These are phyloP conservation scores for Cardiocondyla obscurior DNA, from an alignment of 1,140 invertebrate species.

Conservation along the genomic window DNA sequence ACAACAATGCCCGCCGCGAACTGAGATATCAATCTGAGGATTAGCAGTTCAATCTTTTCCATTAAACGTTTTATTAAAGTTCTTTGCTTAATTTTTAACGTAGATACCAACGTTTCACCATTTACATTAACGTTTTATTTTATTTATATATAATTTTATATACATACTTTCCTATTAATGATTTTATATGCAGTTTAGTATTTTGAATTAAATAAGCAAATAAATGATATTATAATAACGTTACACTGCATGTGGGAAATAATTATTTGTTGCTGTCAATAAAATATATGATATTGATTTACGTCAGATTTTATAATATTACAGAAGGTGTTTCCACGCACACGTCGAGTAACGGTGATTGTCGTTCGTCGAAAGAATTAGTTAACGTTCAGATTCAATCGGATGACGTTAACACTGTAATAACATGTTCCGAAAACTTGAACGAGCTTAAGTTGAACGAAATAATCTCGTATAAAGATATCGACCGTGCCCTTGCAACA, in stretches of 20 bases:
- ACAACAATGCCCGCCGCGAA: background rate
- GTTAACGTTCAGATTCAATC: slow-evolving; percentile 31
- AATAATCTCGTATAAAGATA: slow-evolving; percentile 44
- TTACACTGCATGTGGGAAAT: background rate
- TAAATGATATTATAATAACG: background rate
- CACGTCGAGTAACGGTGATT: background rate
- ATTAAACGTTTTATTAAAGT: background rate
- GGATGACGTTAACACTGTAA: slow-evolving; percentile 16
- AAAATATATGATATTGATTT: background rate
- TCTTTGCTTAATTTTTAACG: background rate
- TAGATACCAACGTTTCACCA: background rate
- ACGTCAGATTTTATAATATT: slow-evolving; percentile 3
- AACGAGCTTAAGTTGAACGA: slow-evolving; percentile 1
- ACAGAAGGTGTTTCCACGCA: slow-evolving; percentile 11
- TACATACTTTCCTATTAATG: background rate
- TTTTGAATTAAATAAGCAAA: background rate
- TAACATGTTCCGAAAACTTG: background rate
- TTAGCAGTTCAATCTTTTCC: background rate
- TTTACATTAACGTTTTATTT: background rate
- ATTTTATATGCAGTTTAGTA: background rate
- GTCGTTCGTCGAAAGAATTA: slow-evolving; percentile 18
- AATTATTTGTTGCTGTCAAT: background rate
- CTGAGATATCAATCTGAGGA: background rate
- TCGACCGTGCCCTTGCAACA: slow-evolving; percentile 58
- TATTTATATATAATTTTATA: background rate